phyloP scores from a whole-genome alignment of 2,888 invertebrate genomes.

The Hydriomena furcata region DNA sequence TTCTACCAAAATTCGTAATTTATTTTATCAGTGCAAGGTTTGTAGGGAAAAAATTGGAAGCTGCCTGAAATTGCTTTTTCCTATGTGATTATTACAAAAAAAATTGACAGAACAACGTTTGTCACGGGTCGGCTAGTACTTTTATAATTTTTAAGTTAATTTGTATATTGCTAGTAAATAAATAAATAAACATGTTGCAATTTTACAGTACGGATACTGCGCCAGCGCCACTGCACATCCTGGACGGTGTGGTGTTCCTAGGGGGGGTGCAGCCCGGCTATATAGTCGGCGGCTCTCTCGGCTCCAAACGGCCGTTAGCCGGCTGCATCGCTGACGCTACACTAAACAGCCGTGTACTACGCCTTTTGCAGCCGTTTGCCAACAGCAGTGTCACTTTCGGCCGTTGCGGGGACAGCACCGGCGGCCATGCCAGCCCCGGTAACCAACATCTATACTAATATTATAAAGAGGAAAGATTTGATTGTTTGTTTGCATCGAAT shows the following conservation, averaged over 20 bases:
- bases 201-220: constrained; percentile 77
- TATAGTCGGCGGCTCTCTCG: constrained; percentile 80
- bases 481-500: no score
- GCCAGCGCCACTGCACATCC: constrained; percentile 84
- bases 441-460: not conserved
- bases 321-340: constrained; percentile 98
- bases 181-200: not conserved
- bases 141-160: no score
- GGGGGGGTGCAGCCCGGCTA: constrained; percentile 91
- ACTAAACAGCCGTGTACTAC: constrained; percentile 87
- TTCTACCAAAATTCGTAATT: no score
- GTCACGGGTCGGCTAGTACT: no score
- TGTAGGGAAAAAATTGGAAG: no score
- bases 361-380: constrained; percentile 62
- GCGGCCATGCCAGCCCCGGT: constrained; percentile 66
- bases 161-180: no score
- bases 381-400: constrained; percentile 62
- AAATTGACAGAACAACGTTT: no score
- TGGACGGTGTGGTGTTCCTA: constrained; percentile 90
- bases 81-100: no score
- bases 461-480: not conserved
- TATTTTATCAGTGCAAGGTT: no score
- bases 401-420: constrained; percentile 58
- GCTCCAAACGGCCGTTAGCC: constrained; percentile 86
- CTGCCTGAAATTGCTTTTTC: no score